These are phyloP conservation scores for Ommatoiulus sabulosus DNA, from an alignment of 2,888 invertebrate species.

Conservation along the genomic window DNA sequence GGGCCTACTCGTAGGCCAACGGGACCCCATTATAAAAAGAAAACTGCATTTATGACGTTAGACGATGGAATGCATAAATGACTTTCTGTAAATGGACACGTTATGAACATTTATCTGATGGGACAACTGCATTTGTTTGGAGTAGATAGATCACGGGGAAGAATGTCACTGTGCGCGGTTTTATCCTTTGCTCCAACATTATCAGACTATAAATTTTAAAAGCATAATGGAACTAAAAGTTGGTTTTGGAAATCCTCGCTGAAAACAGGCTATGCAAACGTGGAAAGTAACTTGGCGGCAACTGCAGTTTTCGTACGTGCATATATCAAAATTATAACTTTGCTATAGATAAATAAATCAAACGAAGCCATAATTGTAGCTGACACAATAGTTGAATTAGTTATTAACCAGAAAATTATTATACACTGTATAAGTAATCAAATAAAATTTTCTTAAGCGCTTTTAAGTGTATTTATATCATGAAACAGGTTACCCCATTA, in stretches of 20 bases:
- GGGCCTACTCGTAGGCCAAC: conserved; percentile 15
- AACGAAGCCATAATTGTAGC: too few relatives aligned
- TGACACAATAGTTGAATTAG: too few relatives aligned
- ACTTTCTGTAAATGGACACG: conserved; percentile 23
- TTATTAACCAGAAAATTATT: too few relatives aligned
- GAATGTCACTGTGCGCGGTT: neutral
- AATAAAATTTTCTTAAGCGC: too few relatives aligned
- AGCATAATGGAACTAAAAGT: neutral
- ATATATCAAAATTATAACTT: too few relatives aligned
- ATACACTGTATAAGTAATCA: too few relatives aligned
- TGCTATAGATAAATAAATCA: too few relatives aligned
- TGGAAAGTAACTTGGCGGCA: neutral
- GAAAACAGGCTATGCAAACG: neutral
- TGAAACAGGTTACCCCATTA: too few relatives aligned
- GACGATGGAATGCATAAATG: conserved; percentile 47
- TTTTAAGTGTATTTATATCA: too few relatives aligned
- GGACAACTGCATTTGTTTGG: neutral
- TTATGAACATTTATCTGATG: conserved; percentile 24
- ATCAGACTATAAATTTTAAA: neutral
- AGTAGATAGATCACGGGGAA: neutral
- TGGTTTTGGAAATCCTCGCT: neutral
- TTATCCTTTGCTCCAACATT: neutral
- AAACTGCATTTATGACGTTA: conserved; percentile 32
- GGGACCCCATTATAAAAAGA: conserved; percentile 37
- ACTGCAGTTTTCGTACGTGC: too few relatives aligned